phyloP scores from a whole-genome alignment of 2,113 vertebrate genomes.

The Muscicapa adusta region DNA sequence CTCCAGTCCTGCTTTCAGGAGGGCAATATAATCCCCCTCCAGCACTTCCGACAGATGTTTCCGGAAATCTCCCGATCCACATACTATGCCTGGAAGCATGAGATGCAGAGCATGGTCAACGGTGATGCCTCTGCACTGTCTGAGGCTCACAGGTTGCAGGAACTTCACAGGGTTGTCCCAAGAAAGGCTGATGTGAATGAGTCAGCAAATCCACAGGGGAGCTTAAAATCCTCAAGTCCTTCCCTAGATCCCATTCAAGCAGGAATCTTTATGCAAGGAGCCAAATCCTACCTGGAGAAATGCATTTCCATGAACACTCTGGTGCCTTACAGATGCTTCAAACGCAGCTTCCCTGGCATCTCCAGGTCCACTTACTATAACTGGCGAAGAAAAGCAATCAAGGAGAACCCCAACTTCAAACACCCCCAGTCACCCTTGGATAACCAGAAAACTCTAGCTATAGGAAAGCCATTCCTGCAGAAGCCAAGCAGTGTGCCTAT shows the following conservation, averaged over 20 bases:
- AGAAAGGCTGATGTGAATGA: slow-evolving; percentile 16
- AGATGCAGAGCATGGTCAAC: slow-evolving; percentile 74
- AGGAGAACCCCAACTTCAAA: slow-evolving; percentile 80
- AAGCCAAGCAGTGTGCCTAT: neutral
- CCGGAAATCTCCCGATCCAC: slow-evolving; percentile 94
- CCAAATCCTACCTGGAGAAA: slow-evolving; percentile 87
- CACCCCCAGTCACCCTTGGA: neutral
- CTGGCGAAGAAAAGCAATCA: slow-evolving; percentile 92
- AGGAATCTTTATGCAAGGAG: slow-evolving; percentile 86
- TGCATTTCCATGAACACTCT: slow-evolving; percentile 87
- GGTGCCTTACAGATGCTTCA: slow-evolving; percentile 91
- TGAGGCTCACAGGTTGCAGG: neutral
- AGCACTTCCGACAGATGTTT: slow-evolving; percentile 89
- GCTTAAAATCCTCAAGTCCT: neutral
- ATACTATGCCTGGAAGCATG: slow-evolving; percentile 95
- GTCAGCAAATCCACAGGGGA: neutral
- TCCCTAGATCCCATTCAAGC: slow-evolving; percentile 13
- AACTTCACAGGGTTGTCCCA: neutral
- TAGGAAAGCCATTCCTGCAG: neutral
- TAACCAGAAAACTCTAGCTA: neutral
- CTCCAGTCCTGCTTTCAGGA: slow-evolving; percentile 86
- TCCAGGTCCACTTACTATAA: slow-evolving; percentile 97
- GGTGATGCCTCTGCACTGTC: slow-evolving; percentile 52
- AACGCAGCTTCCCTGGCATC: slow-evolving; percentile 89
- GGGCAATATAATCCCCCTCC: slow-evolving; percentile 85